Base-by-base conservation (phyloP, 2,797 vertebrate species). In the Neoniphon sammara region DNA sequence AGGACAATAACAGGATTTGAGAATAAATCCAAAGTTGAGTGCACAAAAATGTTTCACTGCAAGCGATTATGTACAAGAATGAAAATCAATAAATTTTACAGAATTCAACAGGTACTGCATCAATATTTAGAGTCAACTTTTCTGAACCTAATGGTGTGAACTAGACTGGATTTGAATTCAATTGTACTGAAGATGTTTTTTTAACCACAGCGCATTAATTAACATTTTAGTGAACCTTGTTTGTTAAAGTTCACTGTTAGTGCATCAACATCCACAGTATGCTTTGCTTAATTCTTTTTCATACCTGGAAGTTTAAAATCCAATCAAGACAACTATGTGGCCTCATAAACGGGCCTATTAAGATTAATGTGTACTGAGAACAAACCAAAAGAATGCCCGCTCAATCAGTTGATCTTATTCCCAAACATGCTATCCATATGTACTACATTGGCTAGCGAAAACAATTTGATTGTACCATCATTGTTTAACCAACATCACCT, bases 1-100 rank as follows among this genome's bases (percentile, higher is more conserved):
- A 94, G 92, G 91, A 94, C 93, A 94, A 31, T 93, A 95, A 92
- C 91, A 94, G 94, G 94, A 95, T 95, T 95, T 95, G 93, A 95
- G 94, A 95, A 95, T 95, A 95, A 95, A 95, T 95, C 94, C 94
- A 87, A 94, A 85, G 90, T 93, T 91, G 88, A 92, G 92, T 93
- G 93, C 93, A 95, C 94, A 94, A 93, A 94, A 95, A 94, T 94
- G 91, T 95, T 94, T 87, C 91, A 94, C 93, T 91, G 93, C 93
- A 94, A 93, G 93, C 91, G 85, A 91, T 87, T 94, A 95, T 95
- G 85, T 94, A 95, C 94, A 95, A 90, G 88, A 89, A 93, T 91
- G 86, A 92, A 78, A 90, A 87, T 90, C 76, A 90, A 90, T 81
- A 87, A 82, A 78, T 84, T 90, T 81, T 88, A 92, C 87, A 92